These are phyloP conservation scores for Melanotus villosus DNA, from an alignment of 2,888 invertebrate species.

Conservation along the genomic window DNA sequence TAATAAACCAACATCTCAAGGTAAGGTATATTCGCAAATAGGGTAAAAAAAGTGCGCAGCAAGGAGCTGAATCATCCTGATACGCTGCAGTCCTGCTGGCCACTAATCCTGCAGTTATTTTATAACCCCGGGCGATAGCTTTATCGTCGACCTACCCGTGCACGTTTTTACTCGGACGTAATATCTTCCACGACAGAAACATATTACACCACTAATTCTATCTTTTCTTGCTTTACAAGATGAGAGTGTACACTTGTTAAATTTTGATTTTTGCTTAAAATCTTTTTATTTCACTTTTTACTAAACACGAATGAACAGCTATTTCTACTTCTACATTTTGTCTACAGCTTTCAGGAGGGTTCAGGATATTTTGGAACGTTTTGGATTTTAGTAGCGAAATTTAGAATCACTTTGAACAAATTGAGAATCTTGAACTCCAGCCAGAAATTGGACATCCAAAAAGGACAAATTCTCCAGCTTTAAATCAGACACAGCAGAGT, in stretches of 20 bases:
- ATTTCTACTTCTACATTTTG: too few relatives aligned
- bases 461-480: too few relatives aligned
- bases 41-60: conserved; percentile 3
- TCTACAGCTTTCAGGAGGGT: too few relatives aligned
- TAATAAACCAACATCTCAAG: conserved; percentile 21
- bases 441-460: too few relatives aligned
- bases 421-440: too few relatives aligned
- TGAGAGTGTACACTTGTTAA: conserved; percentile 25
- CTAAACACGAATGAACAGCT: too few relatives aligned
- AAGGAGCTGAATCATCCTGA: conserved; percentile 42
- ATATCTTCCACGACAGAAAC: conserved; percentile 44
- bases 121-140: conserved; percentile 46
- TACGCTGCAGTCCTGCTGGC: conserved; percentile 40
- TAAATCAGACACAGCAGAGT: too few relatives aligned
- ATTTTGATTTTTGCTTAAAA: background rate
- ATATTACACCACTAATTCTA: conserved; percentile 44
- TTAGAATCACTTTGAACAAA: too few relatives aligned
- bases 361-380: too few relatives aligned
- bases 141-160: conserved; percentile 46
- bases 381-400: too few relatives aligned
- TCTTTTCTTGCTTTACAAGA: conserved; percentile 31
- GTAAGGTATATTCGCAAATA: background rate
- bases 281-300: too few relatives aligned
- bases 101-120: conserved; percentile 49
- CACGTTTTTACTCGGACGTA: conserved; percentile 45